phyloP scores from a whole-genome alignment of 2,113 vertebrate genomes.

The Prunella himalayana region DNA sequence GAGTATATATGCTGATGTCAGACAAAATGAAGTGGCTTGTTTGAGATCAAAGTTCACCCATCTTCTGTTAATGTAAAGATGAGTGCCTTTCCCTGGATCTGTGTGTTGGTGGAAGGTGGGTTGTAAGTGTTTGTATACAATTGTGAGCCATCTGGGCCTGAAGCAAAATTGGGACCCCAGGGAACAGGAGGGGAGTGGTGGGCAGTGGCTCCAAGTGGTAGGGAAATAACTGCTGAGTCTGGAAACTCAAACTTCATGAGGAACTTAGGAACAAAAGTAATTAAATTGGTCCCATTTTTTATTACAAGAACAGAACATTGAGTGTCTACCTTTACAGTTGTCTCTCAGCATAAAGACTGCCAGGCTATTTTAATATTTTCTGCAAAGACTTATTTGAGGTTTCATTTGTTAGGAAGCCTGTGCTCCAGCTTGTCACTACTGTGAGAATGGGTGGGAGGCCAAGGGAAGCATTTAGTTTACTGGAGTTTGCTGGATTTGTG shows the following conservation, averaged over 20 bases:
- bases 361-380: background rate
- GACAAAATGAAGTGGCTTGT: background rate
- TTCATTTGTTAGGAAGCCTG: background rate
- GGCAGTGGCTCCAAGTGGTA: background rate
- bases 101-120: background rate
- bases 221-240: background rate
- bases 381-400: background rate
- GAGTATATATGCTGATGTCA: background rate
- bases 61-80: background rate
- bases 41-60: background rate
- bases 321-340: background rate
- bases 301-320: background rate
- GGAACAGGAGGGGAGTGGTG: background rate
- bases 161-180: background rate
- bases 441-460: background rate
- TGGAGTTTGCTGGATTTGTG: slow-evolving; percentile 47
- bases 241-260: background rate
- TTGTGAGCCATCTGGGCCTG: background rate
- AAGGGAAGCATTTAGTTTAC: background rate
- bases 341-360: background rate
- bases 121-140: background rate
- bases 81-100: background rate
- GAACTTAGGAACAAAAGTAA: background rate
- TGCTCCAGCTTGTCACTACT: background rate
- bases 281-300: background rate